These are phyloP conservation scores for Aporophyla lueneburgensis DNA, from an alignment of 2,888 invertebrate genomes.

Conservation along the genomic window DNA sequence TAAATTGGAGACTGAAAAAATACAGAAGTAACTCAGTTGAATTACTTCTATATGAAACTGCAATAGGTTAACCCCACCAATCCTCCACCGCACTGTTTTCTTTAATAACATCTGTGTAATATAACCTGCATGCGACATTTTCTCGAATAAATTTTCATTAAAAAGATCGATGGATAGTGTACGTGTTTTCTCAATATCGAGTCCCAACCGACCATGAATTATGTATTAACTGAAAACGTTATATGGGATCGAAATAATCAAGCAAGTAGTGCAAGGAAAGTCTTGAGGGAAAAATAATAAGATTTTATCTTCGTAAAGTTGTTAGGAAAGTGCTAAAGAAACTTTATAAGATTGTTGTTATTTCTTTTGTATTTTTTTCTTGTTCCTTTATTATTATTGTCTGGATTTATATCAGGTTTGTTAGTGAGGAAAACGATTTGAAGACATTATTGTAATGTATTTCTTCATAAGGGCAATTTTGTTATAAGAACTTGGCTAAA, in stretches of 20 bases:
- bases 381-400: not conserved
- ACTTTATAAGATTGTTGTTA: not conserved
- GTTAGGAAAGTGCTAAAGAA: not conserved
- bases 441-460: not conserved
- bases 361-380: not conserved
- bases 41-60: not conserved
- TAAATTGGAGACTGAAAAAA: not conserved
- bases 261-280: slow-evolving; percentile 25
- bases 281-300: slow-evolving; percentile 28
- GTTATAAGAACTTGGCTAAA: not conserved
- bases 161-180: slow-evolving; percentile 58
- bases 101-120: slow-evolving; percentile 40
- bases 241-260: slow-evolving; percentile 50
- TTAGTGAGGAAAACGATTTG: not conserved
- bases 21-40: not conserved
- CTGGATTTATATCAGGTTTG: not conserved
- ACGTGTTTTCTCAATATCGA: slow-evolving; percentile 52
- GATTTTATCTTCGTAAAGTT: not conserved
- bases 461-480: not conserved
- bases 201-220: slow-evolving; percentile 56
- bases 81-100: slow-evolving; percentile 10
- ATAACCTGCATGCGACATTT: slow-evolving; percentile 39
- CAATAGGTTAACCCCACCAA: slow-evolving; percentile 23
- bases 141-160: slow-evolving; percentile 65
- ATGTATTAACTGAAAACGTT: slow-evolving; percentile 58